These are phyloP conservation scores for Lasiurus borealis DNA, from an alignment of 2,113 vertebrate genomes.

Conservation along the genomic window DNA sequence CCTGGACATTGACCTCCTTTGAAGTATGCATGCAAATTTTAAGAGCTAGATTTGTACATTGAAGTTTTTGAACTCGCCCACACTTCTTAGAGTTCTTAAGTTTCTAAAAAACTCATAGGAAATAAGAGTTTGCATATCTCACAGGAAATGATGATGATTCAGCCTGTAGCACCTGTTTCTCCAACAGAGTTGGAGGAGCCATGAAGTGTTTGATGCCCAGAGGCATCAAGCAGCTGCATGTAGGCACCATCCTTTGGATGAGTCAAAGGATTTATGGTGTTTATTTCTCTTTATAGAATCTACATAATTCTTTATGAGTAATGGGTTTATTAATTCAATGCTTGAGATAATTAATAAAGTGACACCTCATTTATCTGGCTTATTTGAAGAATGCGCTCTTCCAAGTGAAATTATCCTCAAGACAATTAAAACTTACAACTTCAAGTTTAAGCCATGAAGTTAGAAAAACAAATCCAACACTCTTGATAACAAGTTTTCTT, in stretches of 20 bases:
- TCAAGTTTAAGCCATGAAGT: neutral
- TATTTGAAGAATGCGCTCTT: neutral
- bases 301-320: conserved; percentile 14
- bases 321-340: conserved; percentile 35
- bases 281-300: conserved; percentile 23
- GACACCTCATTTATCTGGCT: neutral
- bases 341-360: conserved; percentile 29
- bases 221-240: neutral
- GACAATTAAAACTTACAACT: conserved; percentile 19
- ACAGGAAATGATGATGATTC: conserved; percentile 59
- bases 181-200: neutral
- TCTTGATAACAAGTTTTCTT: conserved; percentile 10
- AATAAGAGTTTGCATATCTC: neutral
- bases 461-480: conserved; percentile 15
- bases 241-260: neutral
- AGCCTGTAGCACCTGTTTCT: neutral
- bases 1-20: neutral
- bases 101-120: conserved; percentile 17
- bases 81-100: neutral
- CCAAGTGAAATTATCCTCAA: neutral
- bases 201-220: neutral
- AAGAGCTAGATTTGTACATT: neutral
- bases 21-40: neutral
- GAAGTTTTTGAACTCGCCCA: neutral
- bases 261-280: neutral